These are phyloP conservation scores for Drosophila algonquin DNA, from an alignment of 2,888 invertebrate species.

Conservation along the genomic window DNA sequence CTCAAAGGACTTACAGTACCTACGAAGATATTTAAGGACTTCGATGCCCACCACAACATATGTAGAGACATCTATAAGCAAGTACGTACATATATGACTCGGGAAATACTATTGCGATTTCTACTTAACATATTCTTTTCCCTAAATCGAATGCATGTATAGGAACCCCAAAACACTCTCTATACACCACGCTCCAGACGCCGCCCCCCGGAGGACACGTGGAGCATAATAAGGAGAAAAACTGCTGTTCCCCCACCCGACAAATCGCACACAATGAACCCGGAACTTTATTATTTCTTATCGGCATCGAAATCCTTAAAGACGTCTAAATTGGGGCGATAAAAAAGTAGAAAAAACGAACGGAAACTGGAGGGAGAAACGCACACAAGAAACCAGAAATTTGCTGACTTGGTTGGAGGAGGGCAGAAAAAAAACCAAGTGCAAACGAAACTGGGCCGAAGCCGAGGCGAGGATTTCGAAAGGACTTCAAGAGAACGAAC, in stretches of 20 bases:
- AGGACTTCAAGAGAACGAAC: constrained; percentile 28
- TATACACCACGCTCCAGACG: not conserved
- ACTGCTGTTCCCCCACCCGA: constrained; percentile 1
- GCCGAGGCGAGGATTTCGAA: not conserved
- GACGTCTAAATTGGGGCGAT: constrained; percentile 60
- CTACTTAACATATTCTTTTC: no score
- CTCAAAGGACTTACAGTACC: no score
- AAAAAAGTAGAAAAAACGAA: constrained; percentile 38
- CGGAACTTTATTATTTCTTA: constrained; percentile 49
- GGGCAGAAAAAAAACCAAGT: not conserved
- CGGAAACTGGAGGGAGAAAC: constrained; percentile 9
- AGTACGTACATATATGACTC: no score
- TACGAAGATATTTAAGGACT: no score
- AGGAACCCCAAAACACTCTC: not conserved
- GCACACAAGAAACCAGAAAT: constrained; percentile 7
- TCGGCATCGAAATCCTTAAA: constrained; percentile 56
- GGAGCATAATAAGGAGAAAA: not conserved
- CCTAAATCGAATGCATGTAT: no score
- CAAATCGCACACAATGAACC: not conserved
- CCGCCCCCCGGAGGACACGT: not conserved
- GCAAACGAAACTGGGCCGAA: constrained; percentile 20
- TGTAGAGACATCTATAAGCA: no score
- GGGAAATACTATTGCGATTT: no score
- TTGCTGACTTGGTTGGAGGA: constrained; percentile 22
- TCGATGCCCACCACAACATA: no score